Evolutionary conservation across 2,113 vertebrate genomes (phyloP).

Genomic region (Paracanthobrama guichenoti): DNA sequence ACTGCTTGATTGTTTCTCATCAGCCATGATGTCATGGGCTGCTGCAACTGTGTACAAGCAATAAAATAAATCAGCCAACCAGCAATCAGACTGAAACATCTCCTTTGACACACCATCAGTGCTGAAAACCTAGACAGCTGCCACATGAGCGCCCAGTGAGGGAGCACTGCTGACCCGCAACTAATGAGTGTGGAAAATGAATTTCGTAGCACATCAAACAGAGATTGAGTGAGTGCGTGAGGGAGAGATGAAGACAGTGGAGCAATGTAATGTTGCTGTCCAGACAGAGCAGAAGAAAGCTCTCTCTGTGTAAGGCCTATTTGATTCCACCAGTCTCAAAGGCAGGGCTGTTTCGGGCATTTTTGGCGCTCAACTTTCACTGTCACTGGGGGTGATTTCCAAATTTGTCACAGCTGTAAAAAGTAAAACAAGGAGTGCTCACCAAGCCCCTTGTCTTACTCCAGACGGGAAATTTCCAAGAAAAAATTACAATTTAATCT

Average conservation of each 20-base stretch:
- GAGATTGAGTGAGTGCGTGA: not conserved
- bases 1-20: conserved; percentile 1
- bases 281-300: conserved; percentile 36
- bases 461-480: conserved; percentile 6
- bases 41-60: conserved; percentile 18
- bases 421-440: not conserved
- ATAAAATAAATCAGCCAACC: conserved; percentile 22
- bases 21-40: not conserved
- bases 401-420: conserved; percentile 21
- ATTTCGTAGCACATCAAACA: conserved; percentile 27
- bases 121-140: conserved; percentile 21
- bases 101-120: conserved; percentile 18
- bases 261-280: not conserved
- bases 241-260: not conserved
- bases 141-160: not conserved
- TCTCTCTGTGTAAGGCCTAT: conserved; percentile 1
- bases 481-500: not conserved
- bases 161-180: conserved; percentile 30
- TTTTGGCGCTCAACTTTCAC: not conserved
- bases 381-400: conserved; percentile 20
- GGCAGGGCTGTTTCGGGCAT: not conserved
- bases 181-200: conserved; percentile 14
- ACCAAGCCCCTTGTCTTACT: conserved; percentile 1
- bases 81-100: not conserved
- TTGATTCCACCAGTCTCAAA: conserved; percentile 14